phyloP scores from a whole-genome alignment of 2,797 vertebrate species.

The Acanthis flammea region DNA sequence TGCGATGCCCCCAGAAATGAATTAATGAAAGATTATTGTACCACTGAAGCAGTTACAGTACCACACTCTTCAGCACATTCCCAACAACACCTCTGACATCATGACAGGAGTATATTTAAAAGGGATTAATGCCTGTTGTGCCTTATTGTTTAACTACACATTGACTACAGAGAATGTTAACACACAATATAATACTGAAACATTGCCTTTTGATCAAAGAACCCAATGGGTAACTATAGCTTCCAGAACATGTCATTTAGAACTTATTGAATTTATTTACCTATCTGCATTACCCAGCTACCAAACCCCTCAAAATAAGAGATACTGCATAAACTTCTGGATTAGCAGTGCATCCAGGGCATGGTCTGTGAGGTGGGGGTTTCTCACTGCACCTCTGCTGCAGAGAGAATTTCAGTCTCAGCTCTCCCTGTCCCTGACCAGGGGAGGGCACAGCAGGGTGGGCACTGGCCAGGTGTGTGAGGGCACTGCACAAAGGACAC shows the following conservation, averaged over 20 bases:
- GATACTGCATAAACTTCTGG: not conserved
- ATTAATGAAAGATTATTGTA: not conserved
- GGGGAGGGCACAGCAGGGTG: not conserved
- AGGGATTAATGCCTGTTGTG: not conserved
- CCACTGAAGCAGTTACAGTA: not conserved
- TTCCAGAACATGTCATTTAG: not conserved
- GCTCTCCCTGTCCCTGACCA: accelerated
- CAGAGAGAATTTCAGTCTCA: not conserved
- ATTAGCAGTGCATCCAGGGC: accelerated
- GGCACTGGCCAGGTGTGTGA: accelerated
- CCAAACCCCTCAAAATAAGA: not conserved
- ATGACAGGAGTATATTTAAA: not conserved
- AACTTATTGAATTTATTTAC: not conserved
- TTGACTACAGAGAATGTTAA: not conserved
- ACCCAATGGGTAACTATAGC: not conserved
- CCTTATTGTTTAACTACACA: not conserved
- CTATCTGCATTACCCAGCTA: not conserved
- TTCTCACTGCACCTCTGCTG: not conserved
- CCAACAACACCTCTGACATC: not conserved
- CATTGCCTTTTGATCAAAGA: not conserved
- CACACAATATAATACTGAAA: not conserved
- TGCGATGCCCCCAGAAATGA: not conserved
- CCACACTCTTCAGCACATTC: not conserved
- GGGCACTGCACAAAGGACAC: not conserved
- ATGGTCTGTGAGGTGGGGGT: accelerated